Evolutionary conservation across 2,797 vertebrate species (phyloP).

Genomic region (Melanotaenia maccullochi): DNA sequence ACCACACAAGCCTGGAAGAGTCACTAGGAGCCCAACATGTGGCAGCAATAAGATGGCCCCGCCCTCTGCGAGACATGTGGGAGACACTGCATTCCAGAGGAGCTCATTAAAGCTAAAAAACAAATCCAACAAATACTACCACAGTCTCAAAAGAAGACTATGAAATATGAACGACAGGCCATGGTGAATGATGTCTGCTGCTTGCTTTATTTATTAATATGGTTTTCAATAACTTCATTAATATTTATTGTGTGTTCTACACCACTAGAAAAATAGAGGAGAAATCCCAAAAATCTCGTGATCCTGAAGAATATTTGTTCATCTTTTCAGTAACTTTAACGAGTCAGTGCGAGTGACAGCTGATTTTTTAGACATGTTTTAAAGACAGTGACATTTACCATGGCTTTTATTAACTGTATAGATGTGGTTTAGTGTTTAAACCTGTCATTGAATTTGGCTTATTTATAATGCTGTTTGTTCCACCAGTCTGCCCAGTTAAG

Average conservation of each 20-base stretch:
- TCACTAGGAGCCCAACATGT: constrained; percentile 83
- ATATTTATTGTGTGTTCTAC: constrained; percentile 1
- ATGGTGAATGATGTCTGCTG: constrained; percentile 18
- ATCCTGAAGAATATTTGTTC: constrained; percentile 46
- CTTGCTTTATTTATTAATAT: constrained; percentile 42
- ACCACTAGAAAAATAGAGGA: constrained; percentile 17
- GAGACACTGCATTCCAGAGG: constrained; percentile 85
- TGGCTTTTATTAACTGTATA: constrained; percentile 68
- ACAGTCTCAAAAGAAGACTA: constrained; percentile 52
- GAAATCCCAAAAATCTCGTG: constrained; percentile 17
- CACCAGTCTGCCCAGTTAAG: constrained; percentile 73
- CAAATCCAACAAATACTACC: constrained; percentile 80
- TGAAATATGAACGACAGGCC: constrained; percentile 44
- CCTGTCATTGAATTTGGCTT: constrained; percentile 68
- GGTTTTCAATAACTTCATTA: constrained; percentile 22
- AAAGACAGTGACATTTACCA: constrained; percentile 62
- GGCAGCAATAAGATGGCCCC: constrained; percentile 86
- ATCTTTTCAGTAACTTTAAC: constrained; percentile 44
- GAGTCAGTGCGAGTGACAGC: constrained; percentile 55
- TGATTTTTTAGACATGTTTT: constrained; percentile 57
- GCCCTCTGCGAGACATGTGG: constrained; percentile 83
- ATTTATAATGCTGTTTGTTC: constrained; percentile 75
- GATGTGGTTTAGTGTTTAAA: constrained; percentile 75
- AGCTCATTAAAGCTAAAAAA: constrained; percentile 84
- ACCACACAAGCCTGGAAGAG: constrained; percentile 85